A percentile compares a stretch with the other conserved stretches of the same genome.
These are phyloP conservation scores for Saxidomus purpurata DNA, from an alignment of 1,140 invertebrate genomes.

Conservation along the genomic window DNA sequence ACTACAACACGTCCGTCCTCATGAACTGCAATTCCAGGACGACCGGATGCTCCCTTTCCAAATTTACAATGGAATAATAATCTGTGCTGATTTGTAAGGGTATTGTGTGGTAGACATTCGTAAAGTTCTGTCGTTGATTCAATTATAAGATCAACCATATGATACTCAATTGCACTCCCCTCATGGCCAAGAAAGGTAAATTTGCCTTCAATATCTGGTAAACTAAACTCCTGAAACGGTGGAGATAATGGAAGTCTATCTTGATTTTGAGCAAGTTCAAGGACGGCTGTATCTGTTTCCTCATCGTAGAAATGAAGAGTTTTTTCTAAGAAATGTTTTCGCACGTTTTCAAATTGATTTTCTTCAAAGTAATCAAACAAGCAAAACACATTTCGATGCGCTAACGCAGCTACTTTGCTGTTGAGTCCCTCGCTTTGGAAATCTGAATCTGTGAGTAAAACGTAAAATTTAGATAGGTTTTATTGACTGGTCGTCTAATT, in stretches of 20 bases:
- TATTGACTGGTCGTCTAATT: background rate
- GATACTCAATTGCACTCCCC: background rate
- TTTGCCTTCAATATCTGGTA: background rate
- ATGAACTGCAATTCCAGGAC: background rate
- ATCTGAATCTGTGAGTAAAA: background rate
- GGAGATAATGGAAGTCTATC: background rate
- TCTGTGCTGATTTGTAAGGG: background rate
- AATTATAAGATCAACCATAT: background rate
- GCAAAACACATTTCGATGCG: background rate
- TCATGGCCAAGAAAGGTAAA: constrained; percentile 21
- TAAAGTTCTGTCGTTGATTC: background rate
- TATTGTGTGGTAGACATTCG: background rate
- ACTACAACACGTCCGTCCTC: constrained; percentile 22
- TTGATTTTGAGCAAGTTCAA: background rate
- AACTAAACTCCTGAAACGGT: constrained; percentile 11
- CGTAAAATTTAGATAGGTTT: background rate
- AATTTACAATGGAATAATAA: constrained; percentile 33
- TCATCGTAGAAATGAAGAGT: background rate
- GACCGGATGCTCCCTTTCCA: constrained; percentile 31
- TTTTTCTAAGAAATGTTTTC: background rate
- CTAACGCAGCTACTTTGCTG: background rate
- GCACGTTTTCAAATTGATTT: background rate
- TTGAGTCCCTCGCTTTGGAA: background rate
- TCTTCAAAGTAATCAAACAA: too few species aligned
- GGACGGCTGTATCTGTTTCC: constrained; percentile 16